Evolutionary conservation across 2,797 vertebrate genomes (phyloP).

Genomic region (Miopithecus talapoin): DNA sequence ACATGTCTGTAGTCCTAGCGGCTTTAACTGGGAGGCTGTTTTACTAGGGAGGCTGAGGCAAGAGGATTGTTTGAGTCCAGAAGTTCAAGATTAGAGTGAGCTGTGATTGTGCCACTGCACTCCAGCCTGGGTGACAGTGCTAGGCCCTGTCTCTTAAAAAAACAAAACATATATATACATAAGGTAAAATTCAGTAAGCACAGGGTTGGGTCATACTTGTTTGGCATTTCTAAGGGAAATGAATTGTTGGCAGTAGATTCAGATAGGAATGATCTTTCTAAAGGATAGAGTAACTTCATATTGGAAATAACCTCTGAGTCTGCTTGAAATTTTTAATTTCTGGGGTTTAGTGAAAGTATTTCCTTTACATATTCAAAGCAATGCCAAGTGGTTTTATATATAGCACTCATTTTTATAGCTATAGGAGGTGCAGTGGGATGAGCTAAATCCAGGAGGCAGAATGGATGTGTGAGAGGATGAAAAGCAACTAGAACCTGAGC

Average conservation of each 20-base stretch:
- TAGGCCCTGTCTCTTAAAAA: no score
- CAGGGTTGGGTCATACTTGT: not conserved
- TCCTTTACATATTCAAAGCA: not conserved
- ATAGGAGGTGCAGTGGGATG: not conserved
- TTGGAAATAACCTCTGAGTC: not conserved
- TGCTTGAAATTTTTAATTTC: not conserved
- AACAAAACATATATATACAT: no score
- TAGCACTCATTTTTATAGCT: not conserved
- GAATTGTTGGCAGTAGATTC: not conserved
- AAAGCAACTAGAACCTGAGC: not conserved
- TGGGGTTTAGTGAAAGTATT: slow-evolving; percentile 1
- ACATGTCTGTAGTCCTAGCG: no score
- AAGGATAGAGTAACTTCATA: not conserved
- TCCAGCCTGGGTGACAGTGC: no score
- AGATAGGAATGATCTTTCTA: not conserved
- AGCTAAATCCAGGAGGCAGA: not conserved
- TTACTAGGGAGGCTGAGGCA: no score
- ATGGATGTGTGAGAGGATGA: not conserved
- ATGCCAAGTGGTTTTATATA: not conserved
- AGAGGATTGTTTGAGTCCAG: no score
- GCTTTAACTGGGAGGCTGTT: no score
- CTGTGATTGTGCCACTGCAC: no score
- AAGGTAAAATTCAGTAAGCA: not conserved
- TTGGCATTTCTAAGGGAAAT: slow-evolving; percentile 39
- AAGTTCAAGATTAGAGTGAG: no score